Conservation (phyloP, 2,888 invertebrate species). For the Myathropa florea region DNA sequence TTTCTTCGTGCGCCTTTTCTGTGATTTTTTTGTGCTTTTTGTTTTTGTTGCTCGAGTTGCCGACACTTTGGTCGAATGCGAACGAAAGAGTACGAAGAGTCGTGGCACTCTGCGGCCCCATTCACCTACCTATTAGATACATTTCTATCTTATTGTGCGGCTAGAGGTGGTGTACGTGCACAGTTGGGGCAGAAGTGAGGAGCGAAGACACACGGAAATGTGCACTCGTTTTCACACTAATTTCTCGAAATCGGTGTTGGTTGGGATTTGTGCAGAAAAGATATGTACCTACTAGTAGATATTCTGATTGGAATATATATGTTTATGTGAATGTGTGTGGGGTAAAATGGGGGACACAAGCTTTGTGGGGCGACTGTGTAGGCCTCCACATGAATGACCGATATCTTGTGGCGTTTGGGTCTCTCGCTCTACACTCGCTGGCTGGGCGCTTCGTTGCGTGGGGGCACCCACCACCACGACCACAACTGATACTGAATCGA, state of each 20-base stretch:
- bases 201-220: constrained; percentile 58
- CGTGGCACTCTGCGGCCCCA: constrained; percentile 58
- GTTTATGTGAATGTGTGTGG: constrained; percentile 1
- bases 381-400: constrained; percentile 36
- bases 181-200: constrained; percentile 16
- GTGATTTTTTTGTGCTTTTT: constrained; percentile 1
- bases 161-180: constrained; percentile 42
- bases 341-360: constrained; percentile 20
- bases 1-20: constrained; percentile 6
- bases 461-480: not conserved
- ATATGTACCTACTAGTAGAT: not conserved
- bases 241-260: constrained; percentile 55
- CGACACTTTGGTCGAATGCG: constrained; percentile 61
- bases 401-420: constrained; percentile 30
- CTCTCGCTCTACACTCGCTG: not conserved
- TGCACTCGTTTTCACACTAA: constrained; percentile 70
- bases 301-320: constrained; percentile 39
- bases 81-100: constrained; percentile 69
- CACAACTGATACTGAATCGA: constrained; percentile 34
- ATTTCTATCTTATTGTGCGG: constrained; percentile 62
- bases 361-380: not conserved
- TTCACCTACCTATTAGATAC: constrained; percentile 71
- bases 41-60: constrained; percentile 9
- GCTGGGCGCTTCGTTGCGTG: no score
- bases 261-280: constrained; percentile 26